These are phyloP conservation scores for Dissostichus mawsoni DNA, from an alignment of 2,113 vertebrate genomes.

Conservation along the genomic window DNA sequence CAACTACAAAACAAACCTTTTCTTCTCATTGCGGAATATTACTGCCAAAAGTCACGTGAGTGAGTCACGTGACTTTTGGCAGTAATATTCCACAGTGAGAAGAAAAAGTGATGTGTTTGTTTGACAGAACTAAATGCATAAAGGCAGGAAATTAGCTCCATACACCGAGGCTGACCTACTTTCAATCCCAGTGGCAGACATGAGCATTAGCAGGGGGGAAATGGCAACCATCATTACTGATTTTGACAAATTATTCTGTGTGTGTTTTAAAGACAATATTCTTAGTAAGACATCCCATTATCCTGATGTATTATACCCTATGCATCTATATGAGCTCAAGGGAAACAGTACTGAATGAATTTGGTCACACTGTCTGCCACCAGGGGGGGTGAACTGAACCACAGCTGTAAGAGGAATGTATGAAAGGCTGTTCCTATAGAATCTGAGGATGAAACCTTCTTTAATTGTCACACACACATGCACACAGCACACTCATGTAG, in stretches of 20 bases:
- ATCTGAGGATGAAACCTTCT: no score
- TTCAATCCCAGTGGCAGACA: constrained; percentile 13
- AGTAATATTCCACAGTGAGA: no score
- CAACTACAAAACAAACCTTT: no score
- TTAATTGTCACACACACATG: no score
- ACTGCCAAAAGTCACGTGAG: no score
- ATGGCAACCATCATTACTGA: background rate
- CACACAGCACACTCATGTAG: no score
- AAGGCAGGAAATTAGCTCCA: no score
- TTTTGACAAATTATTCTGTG: background rate
- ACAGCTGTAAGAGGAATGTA: background rate
- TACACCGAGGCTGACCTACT: constrained; percentile 7
- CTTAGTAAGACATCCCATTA: background rate
- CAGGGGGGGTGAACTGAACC: background rate
- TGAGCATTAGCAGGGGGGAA: constrained; percentile 10
- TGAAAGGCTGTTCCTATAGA: background rate
- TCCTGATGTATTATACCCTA: background rate
- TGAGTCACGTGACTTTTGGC: no score
- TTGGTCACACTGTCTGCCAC: background rate
- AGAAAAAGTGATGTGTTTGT: no score
- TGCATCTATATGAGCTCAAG: background rate
- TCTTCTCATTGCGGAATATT: no score
- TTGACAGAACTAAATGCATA: no score
- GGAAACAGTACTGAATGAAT: background rate
- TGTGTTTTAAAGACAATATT: no score